Conservation (phyloP, 2,888 invertebrate species). For the Drymonia ruficornis region DNA sequence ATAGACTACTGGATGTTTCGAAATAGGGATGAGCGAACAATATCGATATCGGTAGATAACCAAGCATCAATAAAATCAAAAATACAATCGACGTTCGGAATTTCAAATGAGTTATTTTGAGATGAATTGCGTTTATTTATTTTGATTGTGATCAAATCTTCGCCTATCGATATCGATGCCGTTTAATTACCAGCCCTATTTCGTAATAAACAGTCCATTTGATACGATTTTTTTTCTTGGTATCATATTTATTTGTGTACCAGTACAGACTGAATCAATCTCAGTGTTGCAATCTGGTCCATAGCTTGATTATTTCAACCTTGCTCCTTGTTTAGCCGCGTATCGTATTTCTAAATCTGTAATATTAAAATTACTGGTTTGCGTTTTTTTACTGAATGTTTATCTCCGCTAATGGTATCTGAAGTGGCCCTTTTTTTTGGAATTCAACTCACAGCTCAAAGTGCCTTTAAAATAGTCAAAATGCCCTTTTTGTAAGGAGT, state of each 20-base stretch:
- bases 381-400: slow-evolving; percentile 4
- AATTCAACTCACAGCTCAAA: too few relatives aligned
- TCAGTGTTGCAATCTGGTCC: slow-evolving; percentile 24
- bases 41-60: background rate
- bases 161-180: too few relatives aligned
- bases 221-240: slow-evolving; percentile 11
- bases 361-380: slow-evolving; percentile 22
- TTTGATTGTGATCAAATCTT: too few relatives aligned
- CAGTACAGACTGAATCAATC: slow-evolving; percentile 24
- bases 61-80: background rate
- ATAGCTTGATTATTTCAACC: slow-evolving; percentile 34
- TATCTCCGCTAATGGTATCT: background rate
- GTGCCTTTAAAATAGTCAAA: too few relatives aligned
- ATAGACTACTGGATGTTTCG: slow-evolving; percentile 57
- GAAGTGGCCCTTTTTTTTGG: too few relatives aligned
- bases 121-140: too few relatives aligned
- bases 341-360: slow-evolving; percentile 27
- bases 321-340: slow-evolving; percentile 31
- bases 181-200: too few relatives aligned
- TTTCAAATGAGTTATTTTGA: too few relatives aligned
- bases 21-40: slow-evolving; percentile 22
- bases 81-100: too few relatives aligned
- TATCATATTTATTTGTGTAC: slow-evolving; percentile 3
- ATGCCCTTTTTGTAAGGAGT: too few relatives aligned
- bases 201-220: slow-evolving; percentile 3